Evolutionary conservation across 2,113 vertebrate genomes (phyloP).

Genomic region (Chaenogobius annularis): DNA sequence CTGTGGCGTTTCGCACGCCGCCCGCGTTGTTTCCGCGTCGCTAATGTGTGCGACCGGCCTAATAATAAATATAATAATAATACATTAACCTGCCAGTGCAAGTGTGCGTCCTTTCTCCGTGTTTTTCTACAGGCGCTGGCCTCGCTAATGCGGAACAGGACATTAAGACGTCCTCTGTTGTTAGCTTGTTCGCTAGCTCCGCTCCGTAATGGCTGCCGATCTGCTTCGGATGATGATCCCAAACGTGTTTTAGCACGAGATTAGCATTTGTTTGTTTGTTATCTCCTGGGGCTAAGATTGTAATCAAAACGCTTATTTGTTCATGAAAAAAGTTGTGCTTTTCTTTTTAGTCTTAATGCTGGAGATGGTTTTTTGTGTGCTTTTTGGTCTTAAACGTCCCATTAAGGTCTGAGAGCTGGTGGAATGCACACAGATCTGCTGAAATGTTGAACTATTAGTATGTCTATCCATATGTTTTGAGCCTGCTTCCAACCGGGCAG

Average conservation of each 20-base stretch:
- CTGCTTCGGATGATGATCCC: not conserved
- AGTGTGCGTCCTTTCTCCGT: not conserved
- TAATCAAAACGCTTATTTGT: not conserved
- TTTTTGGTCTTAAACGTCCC: not conserved
- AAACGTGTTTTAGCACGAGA: not conserved
- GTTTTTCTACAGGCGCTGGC: not conserved
- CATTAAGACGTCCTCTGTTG: not conserved
- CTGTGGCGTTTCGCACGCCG: not conserved
- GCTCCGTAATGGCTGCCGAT: not conserved
- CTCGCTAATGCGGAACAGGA: not conserved
- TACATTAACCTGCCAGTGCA: conserved; percentile 8
- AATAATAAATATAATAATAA: no score
- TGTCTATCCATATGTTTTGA: not conserved
- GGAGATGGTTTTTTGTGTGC: not conserved
- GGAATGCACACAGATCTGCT: not conserved
- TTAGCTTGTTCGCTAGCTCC: conserved; percentile 1
- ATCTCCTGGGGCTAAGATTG: not conserved
- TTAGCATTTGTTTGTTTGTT: conserved; percentile 12
- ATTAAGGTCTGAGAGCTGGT: not conserved
- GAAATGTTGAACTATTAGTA: not conserved
- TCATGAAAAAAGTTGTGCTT: not conserved
- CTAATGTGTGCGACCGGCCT: conserved; percentile 4
- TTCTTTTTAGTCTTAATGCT: not conserved
- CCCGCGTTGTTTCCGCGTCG: conserved; percentile 1
- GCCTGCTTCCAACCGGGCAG: no score